A percentile compares a stretch with the other conserved stretches of the same genome.
Evolutionary conservation across 2,888 invertebrate genomes (phyloP).

Genomic region (Falcaria lacertinaria): DNA sequence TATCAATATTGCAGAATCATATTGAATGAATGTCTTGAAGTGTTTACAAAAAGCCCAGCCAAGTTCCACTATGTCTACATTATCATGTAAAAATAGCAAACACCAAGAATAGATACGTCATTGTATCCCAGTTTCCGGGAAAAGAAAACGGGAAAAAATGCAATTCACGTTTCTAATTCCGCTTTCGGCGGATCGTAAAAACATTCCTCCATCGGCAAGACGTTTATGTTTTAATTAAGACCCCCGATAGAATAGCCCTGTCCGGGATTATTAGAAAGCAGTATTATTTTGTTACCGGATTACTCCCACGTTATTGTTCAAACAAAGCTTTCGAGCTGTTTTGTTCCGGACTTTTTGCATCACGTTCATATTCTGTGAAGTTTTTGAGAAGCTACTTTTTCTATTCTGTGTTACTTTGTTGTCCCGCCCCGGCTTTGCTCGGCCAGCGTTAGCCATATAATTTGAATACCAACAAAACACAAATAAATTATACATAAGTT

Average conservation of each 20-base stretch:
- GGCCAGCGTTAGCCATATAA: too few species aligned
- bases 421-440: too few species aligned
- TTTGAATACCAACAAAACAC: too few species aligned
- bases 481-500: too few species aligned
- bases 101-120: not conserved
- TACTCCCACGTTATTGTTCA: conserved; percentile 30
- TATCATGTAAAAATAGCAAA: not conserved
- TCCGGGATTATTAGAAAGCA: conserved; percentile 52
- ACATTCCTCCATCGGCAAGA: conserved; percentile 41
- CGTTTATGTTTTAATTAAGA: conserved; percentile 68
- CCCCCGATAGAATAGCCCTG: conserved; percentile 39
- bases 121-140: not conserved
- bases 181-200: conserved; percentile 22
- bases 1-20: not conserved
- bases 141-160: conserved; percentile 26
- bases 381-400: too few species aligned
- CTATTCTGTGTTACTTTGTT: too few species aligned
- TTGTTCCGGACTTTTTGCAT: not conserved
- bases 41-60: not conserved
- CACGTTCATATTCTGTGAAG: not conserved
- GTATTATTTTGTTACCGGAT: conserved; percentile 26
- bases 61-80: not conserved
- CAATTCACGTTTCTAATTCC: conserved; percentile 34
- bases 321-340: conserved; percentile 1
- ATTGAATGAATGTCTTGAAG: not conserved